A percentile compares a stretch with the other conserved stretches of the same genome.
Evolutionary conservation across 2,888 invertebrate genomes (phyloP).

Genomic region (Drosophila leonis): DNA sequence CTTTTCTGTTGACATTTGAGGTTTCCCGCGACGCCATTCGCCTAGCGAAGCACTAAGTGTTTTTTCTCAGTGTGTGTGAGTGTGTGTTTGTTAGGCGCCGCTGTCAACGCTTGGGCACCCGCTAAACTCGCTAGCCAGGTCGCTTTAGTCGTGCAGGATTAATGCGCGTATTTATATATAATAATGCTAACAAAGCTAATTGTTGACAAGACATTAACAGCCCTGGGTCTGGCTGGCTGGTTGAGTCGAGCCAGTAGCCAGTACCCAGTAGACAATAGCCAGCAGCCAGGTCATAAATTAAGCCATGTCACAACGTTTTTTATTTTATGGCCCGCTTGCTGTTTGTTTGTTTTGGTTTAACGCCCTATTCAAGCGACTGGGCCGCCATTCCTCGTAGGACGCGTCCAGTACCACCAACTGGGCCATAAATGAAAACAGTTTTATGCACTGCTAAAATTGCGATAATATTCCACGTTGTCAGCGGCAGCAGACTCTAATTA

Average conservation of each 20-base stretch:
- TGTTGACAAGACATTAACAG: constrained; percentile 71
- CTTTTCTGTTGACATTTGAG: constrained; percentile 10
- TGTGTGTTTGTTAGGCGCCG: constrained; percentile 3
- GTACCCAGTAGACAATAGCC: constrained; percentile 30
- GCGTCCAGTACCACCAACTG: not conserved
- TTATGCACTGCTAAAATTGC: constrained; percentile 6
- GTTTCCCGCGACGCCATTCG: constrained; percentile 11
- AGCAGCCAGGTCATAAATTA: constrained; percentile 66
- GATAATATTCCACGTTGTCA: constrained; percentile 2
- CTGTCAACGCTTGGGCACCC: constrained; percentile 29
- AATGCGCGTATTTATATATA: constrained; percentile 57
- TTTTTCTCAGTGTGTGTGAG: not conserved
- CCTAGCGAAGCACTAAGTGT: not conserved
- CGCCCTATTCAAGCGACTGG: not conserved
- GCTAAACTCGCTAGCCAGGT: constrained; percentile 25
- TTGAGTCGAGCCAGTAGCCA: constrained; percentile 12
- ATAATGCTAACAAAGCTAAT: constrained; percentile 65
- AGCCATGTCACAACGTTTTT: constrained; percentile 52
- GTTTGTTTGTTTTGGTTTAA: constrained; percentile 65
- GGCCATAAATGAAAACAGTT: constrained; percentile 24
- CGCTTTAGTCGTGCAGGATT: constrained; percentile 46
- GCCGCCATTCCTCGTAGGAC: not conserved
- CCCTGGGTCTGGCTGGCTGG: not conserved
- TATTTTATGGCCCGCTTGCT: constrained; percentile 56
- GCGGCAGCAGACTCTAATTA: constrained; percentile 24